Conservation (phyloP, 2,113 vertebrate genomes). For the Atractosteus spatula region DNA sequence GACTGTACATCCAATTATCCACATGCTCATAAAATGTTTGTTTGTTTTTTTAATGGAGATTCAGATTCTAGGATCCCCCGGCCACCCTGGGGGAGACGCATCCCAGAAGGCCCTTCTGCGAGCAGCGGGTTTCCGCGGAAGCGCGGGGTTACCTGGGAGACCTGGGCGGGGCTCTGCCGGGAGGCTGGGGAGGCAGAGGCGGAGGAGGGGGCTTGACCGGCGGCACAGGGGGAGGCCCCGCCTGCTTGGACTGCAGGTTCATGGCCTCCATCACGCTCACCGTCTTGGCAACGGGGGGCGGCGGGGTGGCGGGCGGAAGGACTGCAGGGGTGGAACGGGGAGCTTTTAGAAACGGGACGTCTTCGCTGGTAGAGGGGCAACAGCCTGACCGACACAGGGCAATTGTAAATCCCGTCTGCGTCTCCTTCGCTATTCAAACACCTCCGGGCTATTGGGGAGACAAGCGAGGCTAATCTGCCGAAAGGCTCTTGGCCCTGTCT, state of each 20-base stretch:
- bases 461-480: too few relatives aligned
- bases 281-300: slow-evolving; percentile 74
- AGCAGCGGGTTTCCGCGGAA: neutral
- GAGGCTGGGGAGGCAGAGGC: slow-evolving; percentile 65
- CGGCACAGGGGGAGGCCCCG: slow-evolving; percentile 45
- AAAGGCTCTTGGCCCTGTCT: too few relatives aligned
- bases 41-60: too few relatives aligned
- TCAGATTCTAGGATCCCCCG: too few relatives aligned
- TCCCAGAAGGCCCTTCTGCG: neutral
- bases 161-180: slow-evolving; percentile 75
- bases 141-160: slow-evolving; percentile 71
- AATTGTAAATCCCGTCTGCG: too few relatives aligned
- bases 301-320: slow-evolving; percentile 59
- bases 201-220: slow-evolving; percentile 60
- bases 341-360: neutral
- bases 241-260: slow-evolving; percentile 75
- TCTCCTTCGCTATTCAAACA: too few relatives aligned
- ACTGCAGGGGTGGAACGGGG: slow-evolving; percentile 37
- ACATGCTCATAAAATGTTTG: too few relatives aligned
- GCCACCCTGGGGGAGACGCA: too few relatives aligned
- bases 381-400: too few relatives aligned
- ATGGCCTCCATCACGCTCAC: slow-evolving; percentile 76
- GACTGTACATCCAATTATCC: too few relatives aligned
- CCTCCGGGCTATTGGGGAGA: too few relatives aligned
- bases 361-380: neutral